Percentiles rank a stretch among this genome's conserved stretches.
phyloP scores from a whole-genome alignment of 2,888 invertebrate genomes.

The Watsonalla binaria region DNA sequence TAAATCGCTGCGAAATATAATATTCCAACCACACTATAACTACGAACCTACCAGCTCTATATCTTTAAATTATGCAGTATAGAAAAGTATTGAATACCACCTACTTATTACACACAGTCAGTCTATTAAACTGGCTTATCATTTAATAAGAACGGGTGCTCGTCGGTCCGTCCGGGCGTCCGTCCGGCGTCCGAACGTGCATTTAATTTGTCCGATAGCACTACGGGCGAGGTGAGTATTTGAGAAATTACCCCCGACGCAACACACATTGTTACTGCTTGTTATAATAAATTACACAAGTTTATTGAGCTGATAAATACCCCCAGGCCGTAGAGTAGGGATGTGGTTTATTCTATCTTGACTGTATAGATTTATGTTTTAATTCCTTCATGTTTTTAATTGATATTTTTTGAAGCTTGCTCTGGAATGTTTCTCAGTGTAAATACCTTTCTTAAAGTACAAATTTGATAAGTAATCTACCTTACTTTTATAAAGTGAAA shows the following conservation, averaged over 20 bases:
- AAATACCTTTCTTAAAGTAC: too few species aligned
- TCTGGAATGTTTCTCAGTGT: too few species aligned
- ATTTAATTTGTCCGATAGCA: constrained; percentile 46
- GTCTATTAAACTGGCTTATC: constrained; percentile 23
- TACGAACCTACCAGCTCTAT: too few species aligned
- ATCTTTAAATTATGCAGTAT: too few species aligned
- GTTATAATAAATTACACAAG: constrained; percentile 60
- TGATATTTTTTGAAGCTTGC: too few species aligned
- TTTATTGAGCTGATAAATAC: constrained; percentile 55
- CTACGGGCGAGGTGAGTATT: constrained; percentile 61
- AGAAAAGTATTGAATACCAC: not conserved
- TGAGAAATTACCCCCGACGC: constrained; percentile 69
- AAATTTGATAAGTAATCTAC: too few species aligned
- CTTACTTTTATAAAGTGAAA: too few species aligned
- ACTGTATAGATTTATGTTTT: not conserved
- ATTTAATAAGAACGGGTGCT: constrained; percentile 40
- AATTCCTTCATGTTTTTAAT: not conserved
- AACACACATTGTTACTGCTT: constrained; percentile 62
- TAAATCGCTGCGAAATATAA: too few species aligned
- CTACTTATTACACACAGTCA: not conserved
- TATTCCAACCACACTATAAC: too few species aligned
- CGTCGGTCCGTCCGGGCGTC: not conserved
- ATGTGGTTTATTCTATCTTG: constrained; percentile 29
- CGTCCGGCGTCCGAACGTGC: constrained; percentile 5
- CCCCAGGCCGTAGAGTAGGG: constrained; percentile 33